phyloP scores from a whole-genome alignment of 2,113 vertebrate genomes.

The Panthera leo region DNA sequence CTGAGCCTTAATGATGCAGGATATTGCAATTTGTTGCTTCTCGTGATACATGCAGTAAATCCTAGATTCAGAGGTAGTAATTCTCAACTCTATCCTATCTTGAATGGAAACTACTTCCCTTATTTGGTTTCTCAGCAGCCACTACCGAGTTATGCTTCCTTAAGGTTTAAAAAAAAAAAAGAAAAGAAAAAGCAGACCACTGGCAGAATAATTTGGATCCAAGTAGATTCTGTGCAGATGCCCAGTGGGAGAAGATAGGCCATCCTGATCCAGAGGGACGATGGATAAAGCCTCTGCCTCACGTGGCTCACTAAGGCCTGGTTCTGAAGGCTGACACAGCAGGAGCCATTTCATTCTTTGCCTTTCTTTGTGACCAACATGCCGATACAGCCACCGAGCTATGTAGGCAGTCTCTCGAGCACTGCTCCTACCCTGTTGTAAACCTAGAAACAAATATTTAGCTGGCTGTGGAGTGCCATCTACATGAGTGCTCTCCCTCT shows the following conservation, averaged over 20 bases:
- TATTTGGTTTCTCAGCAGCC: background rate
- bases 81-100: background rate
- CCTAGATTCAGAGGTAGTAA: background rate
- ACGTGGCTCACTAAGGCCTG: background rate
- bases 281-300: background rate
- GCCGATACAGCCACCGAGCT: background rate
- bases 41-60: background rate
- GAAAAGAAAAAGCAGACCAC: background rate
- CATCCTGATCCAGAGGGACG: accelerated
- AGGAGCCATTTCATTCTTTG: background rate
- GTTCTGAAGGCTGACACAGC: background rate
- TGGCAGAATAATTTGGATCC: background rate
- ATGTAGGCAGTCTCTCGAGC: background rate
- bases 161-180: background rate
- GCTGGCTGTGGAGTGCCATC: constrained; percentile 59
- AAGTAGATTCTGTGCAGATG: background rate
- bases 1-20: background rate
- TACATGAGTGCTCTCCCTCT: constrained; percentile 19
- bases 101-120: background rate
- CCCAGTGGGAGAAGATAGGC: background rate
- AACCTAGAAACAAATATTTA: constrained; percentile 77
- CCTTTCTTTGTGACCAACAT: constrained; percentile 9
- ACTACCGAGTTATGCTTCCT: background rate
- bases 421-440: background rate
- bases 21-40: background rate